These are phyloP conservation scores for Amniataba percoides DNA, from an alignment of 2,797 vertebrate genomes.

Conservation along the genomic window DNA sequence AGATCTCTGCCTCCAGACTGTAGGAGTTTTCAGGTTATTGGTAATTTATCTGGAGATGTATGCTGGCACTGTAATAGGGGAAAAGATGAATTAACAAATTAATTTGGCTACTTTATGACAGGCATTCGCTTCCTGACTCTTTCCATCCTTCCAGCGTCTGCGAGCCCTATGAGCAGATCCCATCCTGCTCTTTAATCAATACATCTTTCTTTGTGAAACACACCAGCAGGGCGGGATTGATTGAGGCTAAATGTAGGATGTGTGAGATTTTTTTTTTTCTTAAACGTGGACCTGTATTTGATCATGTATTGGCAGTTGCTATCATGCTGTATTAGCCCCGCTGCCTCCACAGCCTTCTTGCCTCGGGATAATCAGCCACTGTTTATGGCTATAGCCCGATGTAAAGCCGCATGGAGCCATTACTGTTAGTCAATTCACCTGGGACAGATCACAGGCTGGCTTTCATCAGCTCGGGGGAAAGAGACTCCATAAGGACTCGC, in stretches of 20 bases:
- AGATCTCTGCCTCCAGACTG: not conserved
- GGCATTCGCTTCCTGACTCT: conserved; percentile 17
- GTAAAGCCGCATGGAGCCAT: conserved; percentile 55
- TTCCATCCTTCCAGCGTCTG: conserved; percentile 42
- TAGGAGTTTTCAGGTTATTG: not conserved
- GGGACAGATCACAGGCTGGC: conserved; percentile 50
- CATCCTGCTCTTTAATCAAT: conserved; percentile 73
- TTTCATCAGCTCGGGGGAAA: conserved; percentile 56
- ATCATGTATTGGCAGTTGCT: conserved; percentile 74
- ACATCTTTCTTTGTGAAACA: conserved; percentile 61
- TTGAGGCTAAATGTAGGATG: conserved; percentile 67
- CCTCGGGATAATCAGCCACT: conserved; percentile 63
- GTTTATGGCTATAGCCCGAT: conserved; percentile 55
- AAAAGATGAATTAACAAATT: conserved; percentile 1
- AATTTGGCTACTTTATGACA: conserved; percentile 13
- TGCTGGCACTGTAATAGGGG: not conserved
- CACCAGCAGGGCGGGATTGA: conserved; percentile 64
- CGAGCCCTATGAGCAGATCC: conserved; percentile 54
- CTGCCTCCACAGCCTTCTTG: conserved; percentile 56
- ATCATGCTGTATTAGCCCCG: conserved; percentile 61
- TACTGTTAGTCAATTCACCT: conserved; percentile 62
- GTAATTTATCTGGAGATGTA: conserved; percentile 4
- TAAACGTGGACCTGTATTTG: conserved; percentile 59
- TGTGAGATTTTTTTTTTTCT: conserved; percentile 52
- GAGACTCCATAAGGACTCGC: conserved; percentile 25